These are phyloP conservation scores for Gobionotothen gibberifrons DNA, from an alignment of 2,797 vertebrate genomes.

Conservation along the genomic window DNA sequence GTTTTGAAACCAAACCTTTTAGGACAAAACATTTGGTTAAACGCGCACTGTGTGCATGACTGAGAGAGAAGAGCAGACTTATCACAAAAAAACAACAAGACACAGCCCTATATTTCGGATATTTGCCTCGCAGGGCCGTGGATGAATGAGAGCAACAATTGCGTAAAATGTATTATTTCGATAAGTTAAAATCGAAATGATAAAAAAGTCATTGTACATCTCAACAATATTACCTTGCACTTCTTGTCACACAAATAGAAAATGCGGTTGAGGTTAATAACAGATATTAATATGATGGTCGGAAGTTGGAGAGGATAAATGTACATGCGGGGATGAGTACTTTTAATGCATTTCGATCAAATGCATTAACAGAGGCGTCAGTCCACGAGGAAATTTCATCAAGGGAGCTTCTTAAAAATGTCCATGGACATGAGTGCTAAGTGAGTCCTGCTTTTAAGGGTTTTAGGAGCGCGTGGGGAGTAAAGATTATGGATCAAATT, in stretches of 20 bases:
- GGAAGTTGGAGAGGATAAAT: neutral
- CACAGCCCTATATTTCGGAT: neutral
- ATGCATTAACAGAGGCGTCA: neutral
- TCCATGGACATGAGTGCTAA: constrained; percentile 12
- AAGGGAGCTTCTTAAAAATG: constrained; percentile 21
- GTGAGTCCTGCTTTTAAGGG: constrained; percentile 39
- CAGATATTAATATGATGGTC: neutral
- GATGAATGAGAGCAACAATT: neutral
- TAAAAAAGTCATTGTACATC: too few species aligned
- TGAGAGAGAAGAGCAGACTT: neutral
- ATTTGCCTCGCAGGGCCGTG: neutral
- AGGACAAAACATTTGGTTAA: neutral
- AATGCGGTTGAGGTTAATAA: neutral
- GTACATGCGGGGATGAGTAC: neutral
- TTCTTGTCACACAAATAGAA: neutral
- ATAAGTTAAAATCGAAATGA: neutral
- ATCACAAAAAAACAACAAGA: neutral
- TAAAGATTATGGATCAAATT: constrained; percentile 35
- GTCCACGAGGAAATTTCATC: neutral
- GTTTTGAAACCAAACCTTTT: constrained; percentile 98
- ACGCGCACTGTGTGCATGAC: neutral
- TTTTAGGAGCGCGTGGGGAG: constrained; percentile 33
- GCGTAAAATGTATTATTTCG: neutral
- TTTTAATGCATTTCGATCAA: neutral
- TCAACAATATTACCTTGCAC: neutral